phyloP scores from a whole-genome alignment of 2,797 vertebrate genomes.

The Oreortyx pictus region DNA sequence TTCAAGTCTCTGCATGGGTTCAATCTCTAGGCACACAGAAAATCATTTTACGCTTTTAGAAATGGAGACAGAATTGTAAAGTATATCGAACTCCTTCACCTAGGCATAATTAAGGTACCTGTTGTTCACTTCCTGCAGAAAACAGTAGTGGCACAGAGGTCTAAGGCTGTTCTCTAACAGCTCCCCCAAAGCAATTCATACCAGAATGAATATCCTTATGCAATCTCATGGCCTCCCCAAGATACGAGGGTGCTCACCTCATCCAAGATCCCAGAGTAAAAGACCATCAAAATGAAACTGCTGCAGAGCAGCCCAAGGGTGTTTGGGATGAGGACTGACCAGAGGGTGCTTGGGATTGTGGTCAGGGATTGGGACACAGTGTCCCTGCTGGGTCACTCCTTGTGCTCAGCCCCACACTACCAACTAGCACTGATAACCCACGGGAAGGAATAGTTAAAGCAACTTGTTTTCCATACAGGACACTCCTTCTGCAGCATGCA shows the following conservation, averaged over 20 bases:
- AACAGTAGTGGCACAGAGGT: neutral
- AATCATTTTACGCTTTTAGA: neutral
- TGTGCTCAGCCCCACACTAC: neutral
- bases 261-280: neutral
- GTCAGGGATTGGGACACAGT: neutral
- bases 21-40: neutral
- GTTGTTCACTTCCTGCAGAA: neutral
- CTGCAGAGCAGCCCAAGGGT: neutral
- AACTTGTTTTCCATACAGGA: neutral
- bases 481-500: neutral
- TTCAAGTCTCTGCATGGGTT: accelerated
- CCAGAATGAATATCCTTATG: neutral
- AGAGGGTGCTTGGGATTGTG: accelerated
- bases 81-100: neutral
- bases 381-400: neutral
- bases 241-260: neutral
- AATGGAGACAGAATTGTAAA: neutral
- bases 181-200: neutral
- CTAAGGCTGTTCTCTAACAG: neutral
- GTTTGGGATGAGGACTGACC: neutral
- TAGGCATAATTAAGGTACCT: neutral
- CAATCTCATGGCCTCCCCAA: neutral
- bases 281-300: neutral
- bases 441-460: neutral
- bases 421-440: neutral